These are phyloP conservation scores for Drosophila hamatofila DNA, from an alignment of 2,888 invertebrate genomes.

Conservation along the genomic window DNA sequence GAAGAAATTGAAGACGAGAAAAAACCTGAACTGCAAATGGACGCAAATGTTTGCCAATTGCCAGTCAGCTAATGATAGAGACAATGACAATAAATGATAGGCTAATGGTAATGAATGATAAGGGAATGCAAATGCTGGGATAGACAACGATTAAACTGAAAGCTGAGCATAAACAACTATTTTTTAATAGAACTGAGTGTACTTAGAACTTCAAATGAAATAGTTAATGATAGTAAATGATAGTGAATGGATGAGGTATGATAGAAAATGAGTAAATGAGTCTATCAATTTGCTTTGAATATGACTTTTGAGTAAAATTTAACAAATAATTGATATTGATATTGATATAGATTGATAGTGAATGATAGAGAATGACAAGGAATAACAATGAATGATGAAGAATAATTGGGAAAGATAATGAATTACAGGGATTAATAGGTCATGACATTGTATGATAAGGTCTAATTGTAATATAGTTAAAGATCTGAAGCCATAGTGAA, in stretches of 20 bases:
- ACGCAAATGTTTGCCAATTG: conserved; percentile 29
- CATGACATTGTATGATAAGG: too few species aligned
- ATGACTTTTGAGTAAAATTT: background rate
- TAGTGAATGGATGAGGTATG: background rate
- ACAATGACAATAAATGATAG: conserved; percentile 3
- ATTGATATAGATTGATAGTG: too few species aligned
- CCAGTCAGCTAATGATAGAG: conserved; percentile 23
- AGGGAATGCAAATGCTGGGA: background rate
- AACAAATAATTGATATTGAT: too few species aligned
- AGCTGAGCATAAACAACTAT: background rate
- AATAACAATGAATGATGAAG: background rate
- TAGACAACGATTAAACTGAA: background rate
- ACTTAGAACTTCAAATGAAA: background rate
- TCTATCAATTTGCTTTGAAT: background rate
- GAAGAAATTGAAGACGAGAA: background rate
- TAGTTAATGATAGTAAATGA: background rate
- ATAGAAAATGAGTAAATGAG: background rate
- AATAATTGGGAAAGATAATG: background rate
- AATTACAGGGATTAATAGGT: background rate
- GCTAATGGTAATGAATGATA: conserved; percentile 8
- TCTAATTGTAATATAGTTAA: background rate
- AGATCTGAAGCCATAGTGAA: too few species aligned
- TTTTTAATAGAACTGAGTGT: background rate
- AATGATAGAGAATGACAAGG: background rate
- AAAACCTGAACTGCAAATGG: conserved; percentile 9